A percentile compares a stretch with the other conserved stretches of the same genome.
Conservation (phyloP, 2,888 invertebrate species). For the Drosophila sordidula region DNA sequence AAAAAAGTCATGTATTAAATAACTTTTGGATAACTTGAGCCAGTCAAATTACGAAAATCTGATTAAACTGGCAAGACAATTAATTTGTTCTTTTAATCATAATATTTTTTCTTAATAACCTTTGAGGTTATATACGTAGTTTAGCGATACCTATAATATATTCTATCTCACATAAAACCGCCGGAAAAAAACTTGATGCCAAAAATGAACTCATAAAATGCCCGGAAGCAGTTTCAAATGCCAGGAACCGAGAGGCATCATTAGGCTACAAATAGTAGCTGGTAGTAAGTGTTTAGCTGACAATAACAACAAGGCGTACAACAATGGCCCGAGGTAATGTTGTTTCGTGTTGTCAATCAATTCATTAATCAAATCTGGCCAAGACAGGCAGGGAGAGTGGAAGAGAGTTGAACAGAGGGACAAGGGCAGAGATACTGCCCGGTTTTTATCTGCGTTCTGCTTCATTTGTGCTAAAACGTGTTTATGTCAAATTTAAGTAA, state of each 20-base stretch:
- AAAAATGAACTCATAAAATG: constrained; percentile 27
- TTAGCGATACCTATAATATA: too few relatives aligned
- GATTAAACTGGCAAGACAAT: too few relatives aligned
- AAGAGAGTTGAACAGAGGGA: not conserved
- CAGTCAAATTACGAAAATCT: too few relatives aligned
- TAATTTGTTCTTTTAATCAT: too few relatives aligned
- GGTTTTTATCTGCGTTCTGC: constrained; percentile 64
- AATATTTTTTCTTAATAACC: too few relatives aligned
- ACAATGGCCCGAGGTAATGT: constrained; percentile 27
- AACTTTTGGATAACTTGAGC: too few relatives aligned
- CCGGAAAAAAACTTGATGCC: not conserved
- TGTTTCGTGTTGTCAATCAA: constrained; percentile 56
- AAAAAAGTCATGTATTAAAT: too few relatives aligned
- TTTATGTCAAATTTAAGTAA: constrained; percentile 66
- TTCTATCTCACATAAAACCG: too few relatives aligned
- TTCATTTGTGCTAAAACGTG: constrained; percentile 75
- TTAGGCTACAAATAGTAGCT: not conserved
- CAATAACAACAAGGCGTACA: constrained; percentile 30
- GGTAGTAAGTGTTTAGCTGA: constrained; percentile 61
- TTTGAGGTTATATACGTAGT: too few relatives aligned
- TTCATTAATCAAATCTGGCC: constrained; percentile 55
- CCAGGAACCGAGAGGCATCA: not conserved
- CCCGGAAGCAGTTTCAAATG: constrained; percentile 58
- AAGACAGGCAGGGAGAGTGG: not conserved
- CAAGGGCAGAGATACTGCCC: not conserved